Conservation (phyloP, 2,797 vertebrate species). For the Acomys russatus region DNA sequence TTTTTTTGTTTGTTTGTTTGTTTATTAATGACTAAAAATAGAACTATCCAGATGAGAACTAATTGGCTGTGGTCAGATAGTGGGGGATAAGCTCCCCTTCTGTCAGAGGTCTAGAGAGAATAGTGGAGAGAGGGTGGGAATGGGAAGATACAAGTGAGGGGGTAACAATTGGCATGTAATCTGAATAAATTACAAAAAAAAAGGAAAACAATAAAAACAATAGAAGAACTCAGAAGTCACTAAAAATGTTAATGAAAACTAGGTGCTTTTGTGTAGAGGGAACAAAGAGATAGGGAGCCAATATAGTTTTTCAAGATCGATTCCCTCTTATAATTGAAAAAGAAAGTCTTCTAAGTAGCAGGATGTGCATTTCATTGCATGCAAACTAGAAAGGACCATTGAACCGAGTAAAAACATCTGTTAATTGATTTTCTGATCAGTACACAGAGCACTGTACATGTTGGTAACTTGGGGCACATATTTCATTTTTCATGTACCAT, state of each 20-base stretch:
- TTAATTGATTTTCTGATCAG: constrained; percentile 62
- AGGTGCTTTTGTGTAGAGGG: not conserved
- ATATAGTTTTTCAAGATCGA: not conserved
- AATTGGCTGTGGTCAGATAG: too few species aligned
- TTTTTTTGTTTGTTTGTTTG: too few species aligned
- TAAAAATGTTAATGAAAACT: constrained; percentile 35
- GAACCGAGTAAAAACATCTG: constrained; percentile 61
- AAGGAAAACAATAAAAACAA: not conserved
- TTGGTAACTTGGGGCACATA: constrained; percentile 22
- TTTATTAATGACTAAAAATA: not conserved
- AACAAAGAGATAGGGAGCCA: not conserved
- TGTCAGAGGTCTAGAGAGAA: too few species aligned
- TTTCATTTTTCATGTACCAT: constrained; percentile 27
- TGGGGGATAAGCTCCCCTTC: too few species aligned
- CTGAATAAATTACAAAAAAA: too few species aligned
- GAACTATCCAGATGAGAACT: too few species aligned
- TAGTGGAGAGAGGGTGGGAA: too few species aligned
- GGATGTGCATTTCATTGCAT: constrained; percentile 6
- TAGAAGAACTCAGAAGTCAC: not conserved
- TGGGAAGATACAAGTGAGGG: too few species aligned
- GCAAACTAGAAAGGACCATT: constrained; percentile 26
- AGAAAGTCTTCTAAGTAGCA: not conserved
- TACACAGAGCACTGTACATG: not conserved
- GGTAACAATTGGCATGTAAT: too few species aligned
- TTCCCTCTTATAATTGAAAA: not conserved